Conservation (phyloP, 2,113 vertebrate species). For the Callospermophilus lateralis region DNA sequence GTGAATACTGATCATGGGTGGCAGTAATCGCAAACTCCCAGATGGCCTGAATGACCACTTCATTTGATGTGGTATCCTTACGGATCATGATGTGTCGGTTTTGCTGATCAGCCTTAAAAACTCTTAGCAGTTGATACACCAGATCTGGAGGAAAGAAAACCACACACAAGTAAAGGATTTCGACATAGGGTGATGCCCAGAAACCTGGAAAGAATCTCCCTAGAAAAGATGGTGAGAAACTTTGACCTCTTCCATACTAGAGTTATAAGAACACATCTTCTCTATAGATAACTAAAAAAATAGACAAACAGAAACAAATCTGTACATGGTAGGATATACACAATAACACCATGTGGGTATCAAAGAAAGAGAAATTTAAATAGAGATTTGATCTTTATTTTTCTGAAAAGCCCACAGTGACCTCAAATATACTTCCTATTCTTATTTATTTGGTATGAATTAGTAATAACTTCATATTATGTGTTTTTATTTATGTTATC, state of each 20-base stretch:
- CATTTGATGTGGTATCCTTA: conserved; percentile 98
- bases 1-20: conserved; percentile 94
- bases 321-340: too few species aligned
- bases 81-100: conserved; percentile 99
- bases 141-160: conserved; percentile 89
- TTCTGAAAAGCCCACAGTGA: too few species aligned
- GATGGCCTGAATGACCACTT: conserved; percentile 97
- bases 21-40: conserved; percentile 97
- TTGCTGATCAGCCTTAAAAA: conserved; percentile 99
- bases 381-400: too few species aligned
- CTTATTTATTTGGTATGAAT: too few species aligned
- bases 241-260: neutral
- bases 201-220: neutral
- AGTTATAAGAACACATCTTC: neutral
- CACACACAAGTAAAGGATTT: neutral
- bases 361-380: too few species aligned
- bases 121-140: conserved; percentile 96
- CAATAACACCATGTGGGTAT: too few species aligned
- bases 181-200: neutral
- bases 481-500: too few species aligned
- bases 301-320: too few species aligned
- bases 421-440: too few species aligned
- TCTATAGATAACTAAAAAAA: too few species aligned
- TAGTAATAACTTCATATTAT: too few species aligned
- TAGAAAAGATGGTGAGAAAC: neutral